Conservation (phyloP, 2,113 vertebrate species). For the Apaloderma vittatum region DNA sequence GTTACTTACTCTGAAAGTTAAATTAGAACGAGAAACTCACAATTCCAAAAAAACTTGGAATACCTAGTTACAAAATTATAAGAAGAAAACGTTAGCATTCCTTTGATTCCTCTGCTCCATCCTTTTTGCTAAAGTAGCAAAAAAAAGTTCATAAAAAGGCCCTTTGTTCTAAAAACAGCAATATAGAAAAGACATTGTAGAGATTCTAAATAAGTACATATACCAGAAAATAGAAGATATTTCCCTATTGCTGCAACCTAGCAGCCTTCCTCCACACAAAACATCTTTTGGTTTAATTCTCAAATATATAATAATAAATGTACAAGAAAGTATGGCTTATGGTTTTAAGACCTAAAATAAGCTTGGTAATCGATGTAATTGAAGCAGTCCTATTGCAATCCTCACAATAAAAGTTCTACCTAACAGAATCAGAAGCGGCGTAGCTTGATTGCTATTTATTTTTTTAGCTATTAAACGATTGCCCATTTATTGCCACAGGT, state of each 20-base stretch:
- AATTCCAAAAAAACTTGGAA: neutral
- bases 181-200: neutral
- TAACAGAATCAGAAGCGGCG: neutral
- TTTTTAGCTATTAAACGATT: neutral
- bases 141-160: neutral
- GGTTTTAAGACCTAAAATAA: neutral
- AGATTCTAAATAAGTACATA: neutral
- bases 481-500: neutral
- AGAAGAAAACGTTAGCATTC: neutral
- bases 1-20: neutral
- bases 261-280: neutral
- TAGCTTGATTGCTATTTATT: neutral
- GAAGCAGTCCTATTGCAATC: neutral
- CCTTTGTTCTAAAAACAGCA: neutral
- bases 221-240: neutral
- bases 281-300: neutral
- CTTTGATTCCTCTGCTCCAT: neutral
- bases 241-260: neutral
- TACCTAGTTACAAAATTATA: neutral
- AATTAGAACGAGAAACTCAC: neutral
- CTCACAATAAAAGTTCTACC: neutral
- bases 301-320: neutral
- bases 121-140: neutral
- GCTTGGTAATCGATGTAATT: neutral
- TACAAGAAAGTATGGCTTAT: neutral